phyloP scores from a whole-genome alignment of 2,888 invertebrate genomes.

The Stegana nigrithorax region DNA sequence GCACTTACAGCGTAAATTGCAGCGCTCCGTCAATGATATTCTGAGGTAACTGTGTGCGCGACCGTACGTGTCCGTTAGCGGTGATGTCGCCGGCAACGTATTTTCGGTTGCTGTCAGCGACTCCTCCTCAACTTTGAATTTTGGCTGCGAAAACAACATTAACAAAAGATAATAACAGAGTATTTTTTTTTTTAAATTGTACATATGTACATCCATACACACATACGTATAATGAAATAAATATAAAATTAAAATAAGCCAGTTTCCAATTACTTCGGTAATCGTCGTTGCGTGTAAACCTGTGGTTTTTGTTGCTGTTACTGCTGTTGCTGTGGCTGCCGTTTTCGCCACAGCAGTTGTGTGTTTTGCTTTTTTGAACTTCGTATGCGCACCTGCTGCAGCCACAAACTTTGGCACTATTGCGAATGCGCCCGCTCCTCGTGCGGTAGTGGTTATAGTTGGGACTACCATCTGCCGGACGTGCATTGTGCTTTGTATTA shows the following conservation, averaged over 20 bases:
- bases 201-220: neutral
- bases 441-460: neutral
- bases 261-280: neutral
- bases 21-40: constrained; percentile 95
- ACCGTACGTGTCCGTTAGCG: constrained; percentile 85
- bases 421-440: neutral
- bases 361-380: neutral
- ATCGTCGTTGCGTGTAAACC: neutral
- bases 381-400: neutral
- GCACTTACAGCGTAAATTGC: constrained; percentile 97
- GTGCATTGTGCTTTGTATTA: too few relatives aligned
- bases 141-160: neutral
- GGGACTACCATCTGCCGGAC: neutral
- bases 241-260: neutral
- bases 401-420: neutral
- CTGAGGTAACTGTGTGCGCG: constrained; percentile 92
- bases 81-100: constrained; percentile 36
- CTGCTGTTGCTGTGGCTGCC: neutral
- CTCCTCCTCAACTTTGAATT: too few relatives aligned
- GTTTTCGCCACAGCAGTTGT: neutral
- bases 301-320: neutral
- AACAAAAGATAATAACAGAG: neutral
- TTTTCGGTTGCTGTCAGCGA: constrained; percentile 15
- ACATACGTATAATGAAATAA: too few relatives aligned
- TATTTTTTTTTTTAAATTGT: neutral